Evolutionary conservation across 2,888 invertebrate species (phyloP), one percentile per base, ranked within the genome.

Genomic region (Isotomurus palustris): DNA sequence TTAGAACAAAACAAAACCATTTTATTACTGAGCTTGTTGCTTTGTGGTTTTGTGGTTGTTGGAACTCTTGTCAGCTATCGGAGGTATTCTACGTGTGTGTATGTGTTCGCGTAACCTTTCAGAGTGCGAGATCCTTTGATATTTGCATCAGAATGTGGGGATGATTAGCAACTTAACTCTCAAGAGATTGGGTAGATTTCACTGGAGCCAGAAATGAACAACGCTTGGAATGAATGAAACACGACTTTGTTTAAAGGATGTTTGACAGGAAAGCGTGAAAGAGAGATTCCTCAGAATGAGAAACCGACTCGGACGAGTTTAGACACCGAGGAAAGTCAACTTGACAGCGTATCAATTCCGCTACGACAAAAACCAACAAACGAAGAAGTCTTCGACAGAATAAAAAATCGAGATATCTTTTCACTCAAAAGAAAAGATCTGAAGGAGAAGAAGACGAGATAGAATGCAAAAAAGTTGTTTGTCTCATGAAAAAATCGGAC

Each of bases 401-500:
- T 17, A 40, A 40, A 40, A 40, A 40, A 40, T 40, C 40, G n/a
- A 8, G 10, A 6, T 6, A 40, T 8, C 6, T 17, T 19, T 14
- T 40, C 40, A 6, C 6, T 40, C 10, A 14, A 40, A 17, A 40
- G 40, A 40, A 6, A 40, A 40, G 19, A 40, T 12, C 17, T n/a
- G 10, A n/a, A 40, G 24, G 43, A 43, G 5, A 5, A 4, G 38
- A 38, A 19, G 38, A n/a, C 19, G 19, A 43, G 24, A 40, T 6
- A 40, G 8, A 40, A 17, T 6, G 8, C 40, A 40, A 40, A 43
- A 43, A 43, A 43, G 12, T 12, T 3, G 22, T 22, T 22, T 43
- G 51, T 60, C 43, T 47, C 52, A 48, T 53, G 44, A 61, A 61
- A 60, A 53, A 40, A 50, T 25, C 3, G 12, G 40, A 62, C 54